Evolutionary conservation across 2,113 vertebrate species (phyloP), one percentile per base, ranked within the genome.

Genomic region (Silurus meridionalis): DNA sequence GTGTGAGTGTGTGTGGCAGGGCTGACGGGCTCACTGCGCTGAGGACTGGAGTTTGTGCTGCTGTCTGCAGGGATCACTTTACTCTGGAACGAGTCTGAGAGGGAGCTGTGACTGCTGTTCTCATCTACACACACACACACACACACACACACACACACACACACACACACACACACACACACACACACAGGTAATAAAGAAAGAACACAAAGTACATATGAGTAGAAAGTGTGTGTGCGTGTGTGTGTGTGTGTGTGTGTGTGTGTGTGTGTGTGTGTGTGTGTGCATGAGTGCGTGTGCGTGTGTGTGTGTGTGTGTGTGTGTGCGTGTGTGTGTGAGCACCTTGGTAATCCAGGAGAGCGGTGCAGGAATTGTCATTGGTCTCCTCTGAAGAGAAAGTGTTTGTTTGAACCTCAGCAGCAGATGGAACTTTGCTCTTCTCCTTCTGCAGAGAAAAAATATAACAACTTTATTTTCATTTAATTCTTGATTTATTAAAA

Each of bases 31-130:
- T 97, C 96, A 0, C 97, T 97, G 89, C 95, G 95, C 92, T 95
- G 95, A 2, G 96, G 96, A 75, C 96, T 97, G 83, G 96, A 97
- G 92, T 95, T 96, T 64, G 95, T 95, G 88, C 97, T 97, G 94
- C 96, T 97, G 92, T 97, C 96, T 93, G 90, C 96, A 95, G 94
- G 96, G 88, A 95, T 96, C 89, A 95, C 94, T 90, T 97, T 97
- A 84, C 95, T 95, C 80, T 95, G 96, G 89, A 95, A 97, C 66
- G 94, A 94, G 0, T 97, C 97, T 0, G 96, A 97, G 86, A 96
- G 90, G 6, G 96, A 97, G 84, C 97, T 97, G 94, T 97, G 97
- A 92, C 97, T 97, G 92, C 97, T 97, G 90, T 96, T 97, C 86
- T 97, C 97, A 93, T 97, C 96, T 97, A 58, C 14, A 83, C 75